Evolutionary conservation across 2,888 invertebrate species (phyloP).

Genomic region (Listrodromus nycthemerus): DNA sequence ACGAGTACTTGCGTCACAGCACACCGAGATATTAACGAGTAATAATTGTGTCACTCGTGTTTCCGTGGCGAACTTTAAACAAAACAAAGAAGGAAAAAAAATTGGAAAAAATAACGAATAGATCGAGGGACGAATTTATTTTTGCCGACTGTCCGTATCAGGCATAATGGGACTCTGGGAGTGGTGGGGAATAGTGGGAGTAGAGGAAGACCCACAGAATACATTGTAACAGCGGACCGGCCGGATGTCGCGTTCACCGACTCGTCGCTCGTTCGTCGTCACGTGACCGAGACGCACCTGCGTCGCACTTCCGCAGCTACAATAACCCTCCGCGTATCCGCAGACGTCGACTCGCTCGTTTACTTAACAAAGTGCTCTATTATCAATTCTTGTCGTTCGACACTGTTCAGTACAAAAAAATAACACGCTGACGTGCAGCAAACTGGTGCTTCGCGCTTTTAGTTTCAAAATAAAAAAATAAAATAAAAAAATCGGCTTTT

Average conservation of each 20-base stretch:
- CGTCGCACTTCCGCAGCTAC: slow-evolving; percentile 55
- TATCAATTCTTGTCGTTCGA: slow-evolving; percentile 14
- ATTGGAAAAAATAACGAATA: not conserved
- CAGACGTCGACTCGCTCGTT: slow-evolving; percentile 20
- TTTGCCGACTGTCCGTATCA: slow-evolving; percentile 1
- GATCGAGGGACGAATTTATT: slow-evolving; percentile 1
- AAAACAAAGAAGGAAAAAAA: not conserved
- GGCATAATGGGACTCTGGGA: slow-evolving; percentile 9
- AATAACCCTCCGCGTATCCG: not conserved
- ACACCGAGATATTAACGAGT: not conserved
- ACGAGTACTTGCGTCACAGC: not conserved
- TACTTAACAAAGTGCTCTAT: slow-evolving; percentile 48
- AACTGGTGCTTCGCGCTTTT: not conserved
- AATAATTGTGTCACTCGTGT: not conserved
- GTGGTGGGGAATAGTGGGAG: not conserved
- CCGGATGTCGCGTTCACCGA: slow-evolving; percentile 63
- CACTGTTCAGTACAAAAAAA: not conserved
- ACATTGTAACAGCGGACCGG: slow-evolving; percentile 45
- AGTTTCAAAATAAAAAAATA: not conserved
- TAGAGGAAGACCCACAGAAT: slow-evolving; percentile 27
- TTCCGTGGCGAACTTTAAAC: not conserved
- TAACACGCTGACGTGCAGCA: not conserved
- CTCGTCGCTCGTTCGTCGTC: slow-evolving; percentile 58
- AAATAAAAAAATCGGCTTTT: not conserved
- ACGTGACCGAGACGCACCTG: slow-evolving; percentile 66